phyloP scores from a whole-genome alignment of 2,888 invertebrate genomes.

The Eulithis testata region DNA sequence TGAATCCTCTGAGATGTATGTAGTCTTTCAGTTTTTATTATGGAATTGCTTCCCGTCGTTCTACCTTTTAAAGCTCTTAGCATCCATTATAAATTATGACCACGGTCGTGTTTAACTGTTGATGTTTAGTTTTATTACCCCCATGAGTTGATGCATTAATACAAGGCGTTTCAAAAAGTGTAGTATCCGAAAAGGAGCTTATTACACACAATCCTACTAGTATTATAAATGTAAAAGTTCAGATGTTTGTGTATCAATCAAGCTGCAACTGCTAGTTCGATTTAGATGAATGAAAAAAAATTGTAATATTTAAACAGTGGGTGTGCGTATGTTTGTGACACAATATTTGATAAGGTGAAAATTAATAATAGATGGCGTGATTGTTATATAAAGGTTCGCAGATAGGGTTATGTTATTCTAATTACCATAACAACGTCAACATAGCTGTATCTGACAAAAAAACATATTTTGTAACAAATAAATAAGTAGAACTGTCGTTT shows the following conservation, averaged over 20 bases:
- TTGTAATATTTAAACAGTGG: neutral
- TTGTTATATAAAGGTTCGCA: no score
- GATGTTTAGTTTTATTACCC: conserved; percentile 61
- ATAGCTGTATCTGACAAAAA: no score
- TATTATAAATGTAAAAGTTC: no score
- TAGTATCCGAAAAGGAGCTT: neutral
- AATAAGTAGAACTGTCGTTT: no score
- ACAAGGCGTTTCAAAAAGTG: neutral
- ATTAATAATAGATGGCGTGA: neutral
- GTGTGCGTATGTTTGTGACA: conserved; percentile 4
- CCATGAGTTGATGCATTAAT: conserved; percentile 33
- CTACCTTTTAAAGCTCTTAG: conserved; percentile 69
- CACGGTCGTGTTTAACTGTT: conserved; percentile 52
- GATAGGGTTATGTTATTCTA: no score
- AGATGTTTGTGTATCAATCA: no score
- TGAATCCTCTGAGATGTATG: neutral
- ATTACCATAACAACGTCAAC: no score
- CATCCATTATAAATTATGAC: conserved; percentile 73
- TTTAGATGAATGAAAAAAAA: no score
- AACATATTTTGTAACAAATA: no score
- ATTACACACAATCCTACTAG: no score
- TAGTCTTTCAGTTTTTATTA: conserved; percentile 29
- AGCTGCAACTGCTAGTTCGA: no score
- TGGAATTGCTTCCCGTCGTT: conserved; percentile 38
- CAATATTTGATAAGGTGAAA: neutral